Conservation (phyloP, 2,797 vertebrate genomes). For the Podargus strigoides region DNA sequence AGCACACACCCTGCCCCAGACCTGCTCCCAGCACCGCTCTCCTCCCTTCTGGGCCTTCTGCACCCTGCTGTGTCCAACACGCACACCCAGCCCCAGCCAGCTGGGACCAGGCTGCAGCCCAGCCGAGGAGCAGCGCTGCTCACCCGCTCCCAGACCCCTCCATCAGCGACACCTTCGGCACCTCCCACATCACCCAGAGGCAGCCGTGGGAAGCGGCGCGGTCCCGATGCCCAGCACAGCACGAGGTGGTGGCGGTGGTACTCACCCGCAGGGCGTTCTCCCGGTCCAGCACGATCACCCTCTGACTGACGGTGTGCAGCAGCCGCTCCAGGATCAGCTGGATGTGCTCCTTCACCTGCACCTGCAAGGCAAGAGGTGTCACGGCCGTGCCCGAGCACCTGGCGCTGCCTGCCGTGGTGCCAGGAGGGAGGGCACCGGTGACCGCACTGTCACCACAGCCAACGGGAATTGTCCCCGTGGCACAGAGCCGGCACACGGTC, state of each 20-base stretch:
- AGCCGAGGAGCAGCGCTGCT: not conserved
- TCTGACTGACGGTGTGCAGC: constrained; percentile 15
- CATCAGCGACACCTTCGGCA: accelerated
- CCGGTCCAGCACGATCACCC: constrained; percentile 50
- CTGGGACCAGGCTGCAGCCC: too few relatives aligned
- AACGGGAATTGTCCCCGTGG: accelerated
- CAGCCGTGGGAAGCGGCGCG: accelerated
- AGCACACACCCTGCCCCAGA: not conserved
- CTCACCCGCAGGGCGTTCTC: constrained; percentile 48
- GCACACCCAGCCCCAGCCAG: not conserved
- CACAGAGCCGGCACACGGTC: accelerated
- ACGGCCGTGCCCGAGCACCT: accelerated
- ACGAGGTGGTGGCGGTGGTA: accelerated
- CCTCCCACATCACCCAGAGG: accelerated
- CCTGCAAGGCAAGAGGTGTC: constrained; percentile 1
- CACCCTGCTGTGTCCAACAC: not conserved
- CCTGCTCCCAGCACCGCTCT: not conserved
- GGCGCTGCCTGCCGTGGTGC: too few relatives aligned
- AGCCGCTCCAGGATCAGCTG: constrained; percentile 37
- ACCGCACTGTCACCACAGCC: not conserved
- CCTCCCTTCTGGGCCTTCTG: not conserved
- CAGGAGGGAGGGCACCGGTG: not conserved
- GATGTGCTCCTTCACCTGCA: constrained; percentile 22
- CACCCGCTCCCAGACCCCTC: accelerated
- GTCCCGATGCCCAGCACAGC: accelerated